phyloP scores from a whole-genome alignment of 2,888 invertebrate species.

The Harmothoe impar region DNA sequence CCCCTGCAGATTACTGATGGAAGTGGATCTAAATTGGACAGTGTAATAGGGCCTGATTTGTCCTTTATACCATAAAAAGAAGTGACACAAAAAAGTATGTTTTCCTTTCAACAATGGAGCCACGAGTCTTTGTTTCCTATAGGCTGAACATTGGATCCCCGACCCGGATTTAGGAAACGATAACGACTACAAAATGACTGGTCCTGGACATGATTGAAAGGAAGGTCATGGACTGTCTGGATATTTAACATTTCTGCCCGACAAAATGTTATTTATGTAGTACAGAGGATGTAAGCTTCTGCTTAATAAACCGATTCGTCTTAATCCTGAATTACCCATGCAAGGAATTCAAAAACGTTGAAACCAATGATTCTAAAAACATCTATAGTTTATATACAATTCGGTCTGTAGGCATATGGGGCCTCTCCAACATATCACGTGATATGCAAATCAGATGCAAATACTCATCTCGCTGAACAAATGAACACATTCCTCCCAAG shows the following conservation, averaged over 20 bases:
- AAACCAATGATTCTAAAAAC: too few relatives aligned
- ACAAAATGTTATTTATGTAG: neutral
- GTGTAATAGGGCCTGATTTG: neutral
- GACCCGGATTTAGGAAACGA: neutral
- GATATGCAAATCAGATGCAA: neutral
- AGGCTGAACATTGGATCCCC: neutral
- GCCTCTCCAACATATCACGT: neutral
- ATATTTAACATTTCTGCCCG: neutral
- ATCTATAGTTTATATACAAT: too few relatives aligned
- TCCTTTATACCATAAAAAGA: neutral
- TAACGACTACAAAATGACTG: neutral
- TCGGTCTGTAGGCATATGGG: too few relatives aligned
- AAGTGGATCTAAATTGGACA: constrained; percentile 11
- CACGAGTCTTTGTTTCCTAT: neutral
- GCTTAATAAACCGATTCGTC: too few relatives aligned
- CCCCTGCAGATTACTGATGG: neutral
- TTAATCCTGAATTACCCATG: too few relatives aligned
- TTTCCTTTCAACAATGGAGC: neutral
- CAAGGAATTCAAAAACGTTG: too few relatives aligned
- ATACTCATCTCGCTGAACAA: neutral
- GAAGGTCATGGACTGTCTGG: neutral
- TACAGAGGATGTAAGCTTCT: neutral
- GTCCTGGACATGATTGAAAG: neutral
- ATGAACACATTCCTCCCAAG: constrained; percentile 18
- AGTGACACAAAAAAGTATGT: neutral